Conservation (phyloP, 2,113 vertebrate species). For the Stictonetta naevosa region DNA sequence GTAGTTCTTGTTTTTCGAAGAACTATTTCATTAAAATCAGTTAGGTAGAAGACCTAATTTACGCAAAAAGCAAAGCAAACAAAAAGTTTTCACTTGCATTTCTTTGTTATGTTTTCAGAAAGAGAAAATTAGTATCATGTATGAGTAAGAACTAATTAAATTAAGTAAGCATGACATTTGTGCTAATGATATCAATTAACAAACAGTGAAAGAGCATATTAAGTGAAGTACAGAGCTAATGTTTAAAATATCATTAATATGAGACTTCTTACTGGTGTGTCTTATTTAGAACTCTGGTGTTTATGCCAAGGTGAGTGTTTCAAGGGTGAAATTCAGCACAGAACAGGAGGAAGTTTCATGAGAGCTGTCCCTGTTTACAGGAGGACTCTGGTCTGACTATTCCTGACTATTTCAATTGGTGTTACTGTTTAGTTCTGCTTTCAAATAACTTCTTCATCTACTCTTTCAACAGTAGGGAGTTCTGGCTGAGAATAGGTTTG, state of each 20-base stretch:
- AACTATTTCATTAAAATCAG: not conserved
- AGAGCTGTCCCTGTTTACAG: not conserved
- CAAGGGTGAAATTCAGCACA: not conserved
- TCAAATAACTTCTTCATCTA: not conserved
- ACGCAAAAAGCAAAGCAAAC: not conserved
- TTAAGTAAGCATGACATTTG: constrained; percentile 47
- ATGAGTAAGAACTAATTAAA: constrained; percentile 63
- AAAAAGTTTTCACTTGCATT: not conserved
- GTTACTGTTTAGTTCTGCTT: not conserved
- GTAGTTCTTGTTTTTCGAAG: not conserved
- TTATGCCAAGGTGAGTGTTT: not conserved
- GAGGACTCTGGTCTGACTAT: not conserved
- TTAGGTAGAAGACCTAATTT: not conserved
- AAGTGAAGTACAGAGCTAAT: constrained; percentile 27
- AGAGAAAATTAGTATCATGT: constrained; percentile 21
- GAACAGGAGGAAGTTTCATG: not conserved
- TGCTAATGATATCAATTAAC: constrained; percentile 59
- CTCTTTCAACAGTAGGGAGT: not conserved
- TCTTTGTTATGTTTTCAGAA: constrained; percentile 8
- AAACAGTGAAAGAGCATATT: not conserved
- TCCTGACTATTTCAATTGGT: not conserved
- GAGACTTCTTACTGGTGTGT: not conserved
- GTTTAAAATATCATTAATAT: constrained; percentile 21
- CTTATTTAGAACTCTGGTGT: not conserved
- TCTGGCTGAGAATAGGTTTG: not conserved